These are phyloP conservation scores for Pentamera pediparva DNA, from an alignment of 53 echinoderm and acorn worm genomes.

Conservation along the genomic window DNA sequence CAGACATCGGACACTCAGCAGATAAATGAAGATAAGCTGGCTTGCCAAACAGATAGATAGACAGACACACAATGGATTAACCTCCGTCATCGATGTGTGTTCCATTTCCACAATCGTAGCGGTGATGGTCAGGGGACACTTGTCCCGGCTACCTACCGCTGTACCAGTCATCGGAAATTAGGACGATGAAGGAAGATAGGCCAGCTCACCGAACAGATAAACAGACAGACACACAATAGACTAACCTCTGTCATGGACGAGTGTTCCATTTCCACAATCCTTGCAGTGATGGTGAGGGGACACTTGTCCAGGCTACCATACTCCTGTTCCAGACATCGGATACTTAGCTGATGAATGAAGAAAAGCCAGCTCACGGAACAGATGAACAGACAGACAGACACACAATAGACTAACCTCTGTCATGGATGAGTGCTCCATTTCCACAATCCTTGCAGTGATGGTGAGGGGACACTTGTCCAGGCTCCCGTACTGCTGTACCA, in stretches of 20 bases:
- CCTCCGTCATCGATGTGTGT: constrained; percentile 65
- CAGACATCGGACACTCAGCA: constrained; percentile 66
- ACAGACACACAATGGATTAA: neutral
- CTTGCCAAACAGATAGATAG: constrained; percentile 31
- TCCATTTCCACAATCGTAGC: constrained; percentile 81
- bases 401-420: constrained; percentile 53
- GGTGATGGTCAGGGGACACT: constrained; percentile 77
- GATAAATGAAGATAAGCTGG: constrained; percentile 65
- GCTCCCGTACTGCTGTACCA: constrained; percentile 82
- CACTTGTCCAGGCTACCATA: constrained; percentile 62
- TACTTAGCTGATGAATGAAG: constrained; percentile 35
- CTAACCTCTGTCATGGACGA: constrained; percentile 78
- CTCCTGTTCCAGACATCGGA: constrained; percentile 59
- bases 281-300: constrained; percentile 65
- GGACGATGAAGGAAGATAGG: neutral
- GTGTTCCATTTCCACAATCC: constrained; percentile 77
- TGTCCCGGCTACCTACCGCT: constrained; percentile 68
- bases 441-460: constrained; percentile 81
- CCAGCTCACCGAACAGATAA: neutral
- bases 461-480: constrained; percentile 70
- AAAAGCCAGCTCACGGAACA: neutral
- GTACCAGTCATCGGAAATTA: neutral
- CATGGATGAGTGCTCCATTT: constrained; percentile 75
- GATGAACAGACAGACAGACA: neutral
- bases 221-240: too few species aligned